Conservation (phyloP, 1,140 invertebrate species). For the Stegodyphus dumicola region DNA sequence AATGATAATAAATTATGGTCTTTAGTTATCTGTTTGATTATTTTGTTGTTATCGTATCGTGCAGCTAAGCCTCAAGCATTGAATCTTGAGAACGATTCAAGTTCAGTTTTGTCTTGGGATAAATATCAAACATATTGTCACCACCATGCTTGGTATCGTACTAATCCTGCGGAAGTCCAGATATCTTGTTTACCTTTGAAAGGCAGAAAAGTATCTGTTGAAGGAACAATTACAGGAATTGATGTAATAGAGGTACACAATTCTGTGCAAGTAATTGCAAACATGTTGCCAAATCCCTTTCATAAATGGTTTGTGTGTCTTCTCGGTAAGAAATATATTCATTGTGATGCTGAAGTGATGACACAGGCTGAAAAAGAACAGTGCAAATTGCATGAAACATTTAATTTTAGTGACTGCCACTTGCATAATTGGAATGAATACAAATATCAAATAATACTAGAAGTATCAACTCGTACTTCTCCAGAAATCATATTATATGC, state of each 20-base stretch:
- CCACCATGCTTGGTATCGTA: constrained; percentile 40
- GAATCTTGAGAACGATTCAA: not conserved
- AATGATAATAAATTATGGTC: constrained; percentile 34
- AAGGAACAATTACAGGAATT: constrained; percentile 38
- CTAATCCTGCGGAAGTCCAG: constrained; percentile 46
- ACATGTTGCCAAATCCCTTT: constrained; percentile 21
- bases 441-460: constrained; percentile 31
- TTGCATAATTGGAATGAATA: constrained; percentile 52
- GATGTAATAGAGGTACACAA: constrained; percentile 30
- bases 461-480: constrained; percentile 31
- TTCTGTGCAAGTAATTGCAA: constrained; percentile 14
- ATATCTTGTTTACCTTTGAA: constrained; percentile 48
- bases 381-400: constrained; percentile 27
- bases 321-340: constrained; percentile 18
- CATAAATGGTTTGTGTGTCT: constrained; percentile 28
- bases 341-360: constrained; percentile 12
- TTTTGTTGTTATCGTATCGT: constrained; percentile 26
- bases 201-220: constrained; percentile 43
- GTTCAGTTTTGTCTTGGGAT: constrained; percentile 20
- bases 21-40: constrained; percentile 5
- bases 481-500: constrained; percentile 28
- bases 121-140: constrained; percentile 53
- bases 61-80: constrained; percentile 3
- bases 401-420: constrained; percentile 34
- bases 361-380: constrained; percentile 18